Evolutionary conservation across 2,888 invertebrate genomes (phyloP).

Genomic region (Diarsia brunnea): DNA sequence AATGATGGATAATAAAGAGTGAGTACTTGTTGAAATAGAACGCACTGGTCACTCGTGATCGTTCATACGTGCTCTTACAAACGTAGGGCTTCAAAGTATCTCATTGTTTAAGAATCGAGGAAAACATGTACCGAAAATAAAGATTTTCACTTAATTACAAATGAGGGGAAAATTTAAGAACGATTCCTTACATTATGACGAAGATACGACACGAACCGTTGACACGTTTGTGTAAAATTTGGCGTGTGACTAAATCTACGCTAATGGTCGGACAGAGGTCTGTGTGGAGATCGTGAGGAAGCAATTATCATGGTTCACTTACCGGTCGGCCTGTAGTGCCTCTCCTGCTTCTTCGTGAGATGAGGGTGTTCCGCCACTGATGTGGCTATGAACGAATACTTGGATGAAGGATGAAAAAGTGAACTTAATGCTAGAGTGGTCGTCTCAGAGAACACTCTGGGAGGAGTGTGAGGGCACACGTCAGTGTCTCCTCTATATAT

Average conservation of each 20-base stretch:
- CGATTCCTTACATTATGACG: conserved; percentile 14
- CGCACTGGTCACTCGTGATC: conserved; percentile 45
- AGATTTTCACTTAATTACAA: conserved; percentile 31
- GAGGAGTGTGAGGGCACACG: conserved; percentile 80
- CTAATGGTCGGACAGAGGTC: conserved; percentile 60
- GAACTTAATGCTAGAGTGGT: conserved; percentile 82
- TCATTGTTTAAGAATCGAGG: conserved; percentile 8
- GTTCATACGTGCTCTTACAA: conserved; percentile 38
- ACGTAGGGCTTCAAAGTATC: conserved; percentile 34
- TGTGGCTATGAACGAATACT: conserved; percentile 86
- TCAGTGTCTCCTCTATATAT: conserved; percentile 79
- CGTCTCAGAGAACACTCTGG: conserved; percentile 83
- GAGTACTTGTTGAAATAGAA: conserved; percentile 67
- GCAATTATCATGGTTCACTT: conserved; percentile 78
- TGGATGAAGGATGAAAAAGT: conserved; percentile 75
- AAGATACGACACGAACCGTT: conserved; percentile 38
- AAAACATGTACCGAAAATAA: conserved; percentile 20
- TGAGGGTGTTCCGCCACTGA: conserved; percentile 85
- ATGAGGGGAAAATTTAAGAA: conserved; percentile 32
- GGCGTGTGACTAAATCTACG: conserved; percentile 63
- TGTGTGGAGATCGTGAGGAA: conserved; percentile 66
- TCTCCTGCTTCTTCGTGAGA: conserved; percentile 72
- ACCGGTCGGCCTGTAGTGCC: conserved; percentile 81
- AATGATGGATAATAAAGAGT: conserved; percentile 69
- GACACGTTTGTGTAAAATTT: conserved; percentile 63